Conservation (phyloP, 1,140 invertebrate species). For the Bradysia coprophila region DNA sequence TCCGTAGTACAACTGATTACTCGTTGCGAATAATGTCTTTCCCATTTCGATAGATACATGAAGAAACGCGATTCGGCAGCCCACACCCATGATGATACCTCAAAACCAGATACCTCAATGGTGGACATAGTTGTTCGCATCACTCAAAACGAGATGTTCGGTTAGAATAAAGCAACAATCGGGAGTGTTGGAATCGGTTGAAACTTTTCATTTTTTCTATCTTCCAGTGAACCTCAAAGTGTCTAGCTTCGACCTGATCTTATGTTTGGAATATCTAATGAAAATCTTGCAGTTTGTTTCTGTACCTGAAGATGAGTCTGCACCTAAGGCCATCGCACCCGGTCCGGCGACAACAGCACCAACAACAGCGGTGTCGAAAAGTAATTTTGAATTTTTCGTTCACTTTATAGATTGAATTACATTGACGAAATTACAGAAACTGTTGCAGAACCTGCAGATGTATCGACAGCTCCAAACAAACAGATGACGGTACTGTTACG, state of each 20-base stretch:
- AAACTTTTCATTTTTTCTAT: no score
- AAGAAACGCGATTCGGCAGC: not conserved
- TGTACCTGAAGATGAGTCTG: constrained; percentile 9
- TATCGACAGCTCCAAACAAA: constrained; percentile 9
- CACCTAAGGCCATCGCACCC: constrained; percentile 6
- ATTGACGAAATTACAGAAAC: no score
- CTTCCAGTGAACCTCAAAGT: constrained; percentile 65
- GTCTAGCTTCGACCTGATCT: constrained; percentile 66
- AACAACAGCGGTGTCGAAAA: constrained; percentile 8
- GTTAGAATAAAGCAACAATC: no score
- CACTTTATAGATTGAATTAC: not conserved
- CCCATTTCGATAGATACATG: not conserved
- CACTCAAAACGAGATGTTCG: constrained; percentile 45
- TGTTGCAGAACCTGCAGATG: constrained; percentile 5
- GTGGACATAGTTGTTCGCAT: constrained; percentile 52
- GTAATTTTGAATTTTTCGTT: constrained; percentile 8
- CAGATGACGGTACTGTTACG: constrained; percentile 56
- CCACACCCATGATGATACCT: not conserved
- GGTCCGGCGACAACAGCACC: constrained; percentile 11
- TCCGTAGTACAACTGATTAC: no score
- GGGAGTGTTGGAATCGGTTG: no score
- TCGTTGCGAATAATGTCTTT: no score
- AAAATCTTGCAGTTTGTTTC: constrained; percentile 59
- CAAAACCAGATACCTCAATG: constrained; percentile 35
- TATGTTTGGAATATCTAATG: constrained; percentile 74